phyloP scores from a whole-genome alignment of 2,113 vertebrate species.

The Eretmochelys imbricata region DNA sequence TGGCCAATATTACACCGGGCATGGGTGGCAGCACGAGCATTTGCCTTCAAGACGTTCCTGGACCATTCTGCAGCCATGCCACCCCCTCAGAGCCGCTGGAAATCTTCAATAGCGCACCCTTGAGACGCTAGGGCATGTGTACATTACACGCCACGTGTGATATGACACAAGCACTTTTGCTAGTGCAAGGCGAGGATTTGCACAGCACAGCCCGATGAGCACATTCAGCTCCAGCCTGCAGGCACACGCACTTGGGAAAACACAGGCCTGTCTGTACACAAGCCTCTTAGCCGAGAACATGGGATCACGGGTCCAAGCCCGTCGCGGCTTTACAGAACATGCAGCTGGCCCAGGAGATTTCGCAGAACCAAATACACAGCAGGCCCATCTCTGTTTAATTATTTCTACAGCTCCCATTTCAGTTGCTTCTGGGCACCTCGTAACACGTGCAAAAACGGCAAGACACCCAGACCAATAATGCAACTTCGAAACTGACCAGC shows the following conservation, averaged over 20 bases:
- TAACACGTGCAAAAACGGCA: neutral
- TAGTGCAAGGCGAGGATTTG: neutral
- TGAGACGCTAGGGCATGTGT: neutral
- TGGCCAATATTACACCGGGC: neutral
- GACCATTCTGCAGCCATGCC: neutral
- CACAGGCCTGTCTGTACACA: neutral
- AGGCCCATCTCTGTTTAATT: neutral
- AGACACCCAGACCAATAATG: neutral
- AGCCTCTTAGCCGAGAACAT: neutral
- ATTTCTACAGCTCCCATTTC: neutral
- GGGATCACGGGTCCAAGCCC: neutral
- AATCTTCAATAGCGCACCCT: neutral
- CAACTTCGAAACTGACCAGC: neutral
- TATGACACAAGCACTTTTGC: neutral
- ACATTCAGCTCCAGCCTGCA: neutral
- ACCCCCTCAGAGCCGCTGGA: neutral
- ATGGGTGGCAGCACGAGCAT: neutral
- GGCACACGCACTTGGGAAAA: neutral
- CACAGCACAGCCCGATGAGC: neutral
- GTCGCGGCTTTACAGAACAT: neutral
- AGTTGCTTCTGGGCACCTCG: neutral
- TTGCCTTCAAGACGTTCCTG: neutral
- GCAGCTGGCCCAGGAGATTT: neutral
- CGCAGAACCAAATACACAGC: neutral
- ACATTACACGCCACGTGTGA: neutral